Evolutionary conservation across 2,888 invertebrate species (phyloP).

Genomic region (Calliopum simillimum): DNA sequence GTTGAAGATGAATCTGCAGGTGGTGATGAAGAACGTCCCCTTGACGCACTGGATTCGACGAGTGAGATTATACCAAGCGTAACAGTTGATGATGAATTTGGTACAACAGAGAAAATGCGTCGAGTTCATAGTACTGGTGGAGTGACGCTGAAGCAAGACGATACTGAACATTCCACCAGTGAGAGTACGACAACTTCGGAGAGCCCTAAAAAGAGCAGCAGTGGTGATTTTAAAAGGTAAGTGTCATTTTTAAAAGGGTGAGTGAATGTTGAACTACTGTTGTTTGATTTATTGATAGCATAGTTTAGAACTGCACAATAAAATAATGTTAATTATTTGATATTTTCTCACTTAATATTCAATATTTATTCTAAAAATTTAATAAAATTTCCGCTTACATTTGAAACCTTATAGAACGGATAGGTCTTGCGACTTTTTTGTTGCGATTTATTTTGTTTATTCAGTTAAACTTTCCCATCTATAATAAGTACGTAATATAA

Average conservation of each 20-base stretch:
- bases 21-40: background rate
- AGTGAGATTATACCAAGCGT: slow-evolving; percentile 4
- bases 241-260: slow-evolving; percentile 37
- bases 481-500: too few relatives aligned
- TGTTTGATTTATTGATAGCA: too few relatives aligned
- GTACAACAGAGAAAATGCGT: slow-evolving; percentile 39
- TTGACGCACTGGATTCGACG: background rate
- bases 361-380: too few relatives aligned
- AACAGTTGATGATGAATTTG: slow-evolving; percentile 41
- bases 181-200: slow-evolving; percentile 8
- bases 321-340: too few relatives aligned
- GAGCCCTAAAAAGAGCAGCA: slow-evolving; percentile 29
- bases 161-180: background rate
- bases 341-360: too few relatives aligned
- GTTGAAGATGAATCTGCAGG: background rate
- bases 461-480: background rate
- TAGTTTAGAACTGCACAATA: too few relatives aligned
- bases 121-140: slow-evolving; percentile 50
- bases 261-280: too few relatives aligned
- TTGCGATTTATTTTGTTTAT: slow-evolving; percentile 33
- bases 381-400: too few relatives aligned
- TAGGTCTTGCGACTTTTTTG: background rate
- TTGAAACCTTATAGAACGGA: too few relatives aligned
- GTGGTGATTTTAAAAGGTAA: slow-evolving; percentile 60
- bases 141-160: background rate